Evolutionary conservation across 2,888 invertebrate species (phyloP), one percentile per base, ranked within the genome.

Genomic region (Rhagonycha fulva): DNA sequence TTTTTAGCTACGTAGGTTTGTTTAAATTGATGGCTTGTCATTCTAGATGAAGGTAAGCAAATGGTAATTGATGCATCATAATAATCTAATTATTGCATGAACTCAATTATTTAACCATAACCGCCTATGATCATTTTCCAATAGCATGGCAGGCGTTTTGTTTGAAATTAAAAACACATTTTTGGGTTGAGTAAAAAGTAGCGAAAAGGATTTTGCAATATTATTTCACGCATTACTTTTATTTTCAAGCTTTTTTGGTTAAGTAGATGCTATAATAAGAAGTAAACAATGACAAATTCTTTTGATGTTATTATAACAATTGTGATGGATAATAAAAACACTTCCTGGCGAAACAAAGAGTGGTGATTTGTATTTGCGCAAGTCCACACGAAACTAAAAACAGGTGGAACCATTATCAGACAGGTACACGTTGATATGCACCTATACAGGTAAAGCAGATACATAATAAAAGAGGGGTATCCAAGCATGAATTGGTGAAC

Each of bases 401-500:
- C 79, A 80, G 80, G 81, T 80, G 80, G 81, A 81, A 80, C 76
- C 73, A 78, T 77, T 74, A 73, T 78, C 75, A 76, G 77, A 79
- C 80, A 80, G 80, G 80, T 80, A 80, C 77, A 77, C 72, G 70
- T 70, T 66, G 72, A 73, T 75, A 78, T 75, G 72, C 72, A 79
- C 77, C 79, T 72, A 75, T 74, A 73, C 76, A 71, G 63, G 72
- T 73, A 75, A 30, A 76, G 69, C 74, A 73, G 75, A 72, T 78
- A 78, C 72, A 79, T 70, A 80, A 78, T 78, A 76, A 78, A 79
- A 76, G 80, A 79, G 82, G 82, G 81, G 81, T 79, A 80, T 69
- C 80, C 75, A 79, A 76, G 81, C 81, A 80, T 82, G 81, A 82
- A 82, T 80, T 75, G 78, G 74, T 75, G 79, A 76, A 76, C 79